Evolutionary conservation across 2,113 vertebrate genomes (phyloP), one percentile per base, ranked within the genome.

Genomic region (Hemiprocne comata): DNA sequence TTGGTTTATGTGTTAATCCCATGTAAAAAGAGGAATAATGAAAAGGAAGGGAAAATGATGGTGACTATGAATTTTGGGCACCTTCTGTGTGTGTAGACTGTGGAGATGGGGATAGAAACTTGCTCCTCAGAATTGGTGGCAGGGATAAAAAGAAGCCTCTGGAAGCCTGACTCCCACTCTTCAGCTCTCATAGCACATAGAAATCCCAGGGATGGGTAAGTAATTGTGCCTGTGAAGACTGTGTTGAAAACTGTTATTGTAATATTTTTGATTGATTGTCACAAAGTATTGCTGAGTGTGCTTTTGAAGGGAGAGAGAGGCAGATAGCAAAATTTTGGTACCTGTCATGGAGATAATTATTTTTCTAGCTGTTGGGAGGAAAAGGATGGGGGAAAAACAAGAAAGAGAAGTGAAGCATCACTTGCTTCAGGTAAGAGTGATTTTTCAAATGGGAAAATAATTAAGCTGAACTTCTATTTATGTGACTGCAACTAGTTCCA

Each of bases 391-490:
- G 18, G 24, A 18, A 20, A 9, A 85, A 89, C 91, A 85, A 51
- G 86, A 73, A 90, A 87, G 44, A 53, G 76, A 94, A 84, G 87
- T 36, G 62, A 92, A 92, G 46, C 50, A 33, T 89, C 2, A 0
- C 24, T 89, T 69, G 58, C 74, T 94, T 81, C 87, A 91, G 58
- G 73, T 93, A 61, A 69, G 77, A 75, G 58, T 78, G 58, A 48
- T 86, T 92, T 92, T 89, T 89, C 34, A 78, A 87, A 79, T 7
- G 33, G 58, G 81, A 57, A 61, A 92, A 94, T 84, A 94, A 87
- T 91, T 89, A 94, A 82, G 28, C n/a, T 85, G 81, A 91, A 92
- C 70, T 94, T 89, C 65, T 91, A 26, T 87, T 94, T 95, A 76
- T 3, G 4, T 91, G 84, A n/a, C 73, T 87, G 70, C 62, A 69